Base-by-base conservation (phyloP, 2,113 vertebrate species). In the Phalacrocorax pelagicus region DNA sequence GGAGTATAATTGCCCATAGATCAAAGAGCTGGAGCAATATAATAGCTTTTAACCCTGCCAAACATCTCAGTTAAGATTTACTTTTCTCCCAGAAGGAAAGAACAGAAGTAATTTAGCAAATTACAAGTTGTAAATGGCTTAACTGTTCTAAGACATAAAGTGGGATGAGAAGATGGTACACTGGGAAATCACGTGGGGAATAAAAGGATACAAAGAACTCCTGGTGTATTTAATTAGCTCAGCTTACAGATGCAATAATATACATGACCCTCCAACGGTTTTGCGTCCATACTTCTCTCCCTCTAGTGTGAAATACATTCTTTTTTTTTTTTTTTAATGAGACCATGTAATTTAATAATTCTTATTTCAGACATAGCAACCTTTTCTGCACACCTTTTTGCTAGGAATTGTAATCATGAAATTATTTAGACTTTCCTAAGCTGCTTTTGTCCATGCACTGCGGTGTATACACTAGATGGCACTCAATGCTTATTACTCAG, bases 41-140 rank as follows among this genome's bases (percentile, higher is more conserved):
- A 49, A 51, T 21, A 38, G 54, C n/a, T 85, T 90, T 96, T 87
- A 95, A 87, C 36, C 55, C 54, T 88, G 89, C 11, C 74, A 86
- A 58, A 80, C 14, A 58, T 30, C 49, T 79, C 32, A 17, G 54
- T 70, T 73, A 58, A 84, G 54, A 94, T 62, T 85, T 42, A 55
- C 62, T 73, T 92, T 86, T 89, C 80, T 82, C 58, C 29, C 70
- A 73, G 62, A 85, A 87, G 55, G 32, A 73, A 94, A 92, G 73
- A 93, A 46, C n/a, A 78, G 32, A 82, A 77, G 59, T 73, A 92
- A 87, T 79, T 92, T 91, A 82, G 69, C 10, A 94, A 95, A 90
- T 91, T 91, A 40, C 21, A 85, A 59, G 34, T 75, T 80, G 71
- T 59, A 95, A 94, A 70, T 12, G 32, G n/a, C n/a, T 94, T 92